phyloP scores from a whole-genome alignment of 2,113 vertebrate species.

The Tachycineta bicolor region DNA sequence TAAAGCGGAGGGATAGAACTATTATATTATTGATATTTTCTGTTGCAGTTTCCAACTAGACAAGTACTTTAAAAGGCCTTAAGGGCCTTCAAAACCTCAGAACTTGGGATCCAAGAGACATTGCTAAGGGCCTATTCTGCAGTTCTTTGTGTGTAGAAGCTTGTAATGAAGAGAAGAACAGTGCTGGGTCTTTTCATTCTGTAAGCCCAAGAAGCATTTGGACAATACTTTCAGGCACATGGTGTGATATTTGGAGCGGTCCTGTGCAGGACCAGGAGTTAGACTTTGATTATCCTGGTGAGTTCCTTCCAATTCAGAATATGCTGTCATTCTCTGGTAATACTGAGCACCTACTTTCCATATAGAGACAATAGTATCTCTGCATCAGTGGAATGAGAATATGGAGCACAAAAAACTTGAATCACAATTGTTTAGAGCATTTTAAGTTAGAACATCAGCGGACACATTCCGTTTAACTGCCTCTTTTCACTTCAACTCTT shows the following conservation, averaged over 20 bases:
- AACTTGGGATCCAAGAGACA: not conserved
- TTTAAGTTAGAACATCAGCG: not conserved
- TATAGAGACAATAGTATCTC: not conserved
- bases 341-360: not conserved
- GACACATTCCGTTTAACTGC: not conserved
- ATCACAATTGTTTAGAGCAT: not conserved
- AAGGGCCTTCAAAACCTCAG: not conserved
- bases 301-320: not conserved
- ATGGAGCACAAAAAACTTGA: not conserved
- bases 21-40: slow-evolving; percentile 27
- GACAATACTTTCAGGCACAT: not conserved
- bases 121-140: not conserved
- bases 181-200: not conserved
- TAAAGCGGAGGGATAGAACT: not conserved
- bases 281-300: not conserved
- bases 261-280: not conserved
- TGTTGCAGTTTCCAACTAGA: slow-evolving; percentile 39
- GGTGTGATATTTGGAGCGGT: not conserved
- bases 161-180: not conserved
- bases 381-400: not conserved
- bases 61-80: slow-evolving; percentile 21
- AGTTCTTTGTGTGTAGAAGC: not conserved
- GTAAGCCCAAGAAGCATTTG: not conserved
- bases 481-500: not conserved
- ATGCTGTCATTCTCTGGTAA: not conserved